A percentile compares a stretch with the other conserved stretches of the same genome.
These are phyloP conservation scores for Eurytoma californica DNA, from an alignment of 2,888 invertebrate species.

Conservation along the genomic window DNA sequence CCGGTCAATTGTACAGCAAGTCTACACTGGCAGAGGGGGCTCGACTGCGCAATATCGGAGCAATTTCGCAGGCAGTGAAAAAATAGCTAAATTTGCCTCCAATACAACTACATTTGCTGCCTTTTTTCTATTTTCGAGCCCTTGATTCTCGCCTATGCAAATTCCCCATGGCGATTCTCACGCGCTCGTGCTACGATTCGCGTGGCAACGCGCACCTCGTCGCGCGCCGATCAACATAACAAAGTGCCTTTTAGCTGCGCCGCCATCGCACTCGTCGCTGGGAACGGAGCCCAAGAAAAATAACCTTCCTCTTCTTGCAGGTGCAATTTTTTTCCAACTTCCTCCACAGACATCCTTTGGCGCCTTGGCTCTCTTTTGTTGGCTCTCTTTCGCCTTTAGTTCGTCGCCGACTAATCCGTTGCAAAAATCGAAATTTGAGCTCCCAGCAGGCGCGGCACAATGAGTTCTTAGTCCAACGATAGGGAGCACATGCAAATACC, in stretches of 20 bases:
- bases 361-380: slow-evolving; percentile 8
- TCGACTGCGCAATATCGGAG: slow-evolving; percentile 30
- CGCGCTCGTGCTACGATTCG: slow-evolving; percentile 30
- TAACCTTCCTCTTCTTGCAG: neutral
- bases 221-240: slow-evolving; percentile 45
- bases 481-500: slow-evolving; percentile 21
- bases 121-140: no score
- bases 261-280: neutral
- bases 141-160: slow-evolving; percentile 43
- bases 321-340: slow-evolving; percentile 9
- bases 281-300: slow-evolving; percentile 28
- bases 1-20: slow-evolving; percentile 42
- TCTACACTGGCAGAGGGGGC: no score
- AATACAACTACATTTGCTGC: no score
- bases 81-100: no score
- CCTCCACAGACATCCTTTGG: neutral
- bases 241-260: slow-evolving; percentile 39
- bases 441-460: neutral
- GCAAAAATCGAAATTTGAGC: slow-evolving; percentile 22
- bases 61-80: no score
- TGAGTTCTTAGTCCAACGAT: neutral
- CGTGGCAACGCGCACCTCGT: neutral
- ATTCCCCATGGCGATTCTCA: slow-evolving; percentile 52
- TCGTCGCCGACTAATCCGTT: slow-evolving; percentile 13
- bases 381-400: no score